These are phyloP conservation scores for Passerina amoena DNA, from an alignment of 2,113 vertebrate species.

Conservation along the genomic window DNA sequence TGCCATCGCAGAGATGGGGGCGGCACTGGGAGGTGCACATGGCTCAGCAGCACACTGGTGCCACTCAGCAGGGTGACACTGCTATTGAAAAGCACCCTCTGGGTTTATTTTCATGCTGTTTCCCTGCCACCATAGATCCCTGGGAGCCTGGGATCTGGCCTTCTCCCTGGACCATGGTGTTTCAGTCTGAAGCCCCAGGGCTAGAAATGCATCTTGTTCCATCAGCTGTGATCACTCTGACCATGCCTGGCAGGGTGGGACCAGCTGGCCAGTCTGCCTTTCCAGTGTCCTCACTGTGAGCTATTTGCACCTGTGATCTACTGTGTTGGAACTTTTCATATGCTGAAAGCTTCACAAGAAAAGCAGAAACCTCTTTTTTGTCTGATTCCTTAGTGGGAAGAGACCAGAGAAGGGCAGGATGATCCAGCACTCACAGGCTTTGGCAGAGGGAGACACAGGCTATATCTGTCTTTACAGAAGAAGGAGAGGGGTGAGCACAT, in stretches of 20 bases:
- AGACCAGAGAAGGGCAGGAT: neutral
- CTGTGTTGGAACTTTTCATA: neutral
- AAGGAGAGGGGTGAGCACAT: neutral
- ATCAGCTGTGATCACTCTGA: neutral
- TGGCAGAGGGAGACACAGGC: neutral
- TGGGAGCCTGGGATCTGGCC: neutral
- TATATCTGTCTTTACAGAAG: neutral
- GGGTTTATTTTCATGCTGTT: neutral
- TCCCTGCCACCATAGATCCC: neutral
- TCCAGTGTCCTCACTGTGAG: neutral
- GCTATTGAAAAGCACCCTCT: neutral
- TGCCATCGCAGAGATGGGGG: neutral
- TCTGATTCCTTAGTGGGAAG: neutral
- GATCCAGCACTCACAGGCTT: neutral
- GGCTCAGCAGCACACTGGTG: fast-evolving
- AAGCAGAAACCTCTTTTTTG: neutral
- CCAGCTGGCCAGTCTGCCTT: neutral
- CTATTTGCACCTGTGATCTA: neutral
- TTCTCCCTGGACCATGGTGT: neutral
- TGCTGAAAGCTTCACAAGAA: neutral
- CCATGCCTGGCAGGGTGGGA: neutral
- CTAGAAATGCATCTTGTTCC: neutral
- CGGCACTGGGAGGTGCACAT: neutral
- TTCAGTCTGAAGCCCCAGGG: fast-evolving
- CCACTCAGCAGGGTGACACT: neutral